These are phyloP conservation scores for Bambusicola thoracicus DNA, from an alignment of 2,113 vertebrate genomes.

Conservation along the genomic window DNA sequence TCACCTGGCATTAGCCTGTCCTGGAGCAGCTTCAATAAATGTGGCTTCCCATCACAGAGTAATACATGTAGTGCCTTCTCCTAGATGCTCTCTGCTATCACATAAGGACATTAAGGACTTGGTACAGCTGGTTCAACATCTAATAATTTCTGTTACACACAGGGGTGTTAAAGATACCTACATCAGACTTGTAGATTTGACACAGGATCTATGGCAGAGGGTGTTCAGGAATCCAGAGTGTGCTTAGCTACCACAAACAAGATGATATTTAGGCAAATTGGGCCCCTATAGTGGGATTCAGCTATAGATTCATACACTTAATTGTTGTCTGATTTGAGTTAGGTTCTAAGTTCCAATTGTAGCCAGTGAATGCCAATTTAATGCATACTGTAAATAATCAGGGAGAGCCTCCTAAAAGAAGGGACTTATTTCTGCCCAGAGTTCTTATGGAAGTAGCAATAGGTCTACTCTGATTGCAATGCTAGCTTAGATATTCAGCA, in stretches of 20 bases:
- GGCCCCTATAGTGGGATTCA: neutral
- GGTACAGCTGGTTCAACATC: neutral
- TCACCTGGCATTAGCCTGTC: neutral
- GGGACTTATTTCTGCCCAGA: neutral
- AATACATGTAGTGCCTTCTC: neutral
- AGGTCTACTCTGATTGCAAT: neutral
- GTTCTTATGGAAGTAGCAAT: neutral
- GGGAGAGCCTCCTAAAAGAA: neutral
- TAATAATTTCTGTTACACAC: neutral
- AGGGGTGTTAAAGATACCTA: neutral
- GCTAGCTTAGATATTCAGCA: rapidly evolving
- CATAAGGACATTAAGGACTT: neutral
- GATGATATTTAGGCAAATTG: neutral
- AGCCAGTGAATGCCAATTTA: neutral
- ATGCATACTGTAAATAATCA: neutral
- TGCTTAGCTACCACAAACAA: neutral
- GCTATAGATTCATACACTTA: neutral
- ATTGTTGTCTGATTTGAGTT: neutral
- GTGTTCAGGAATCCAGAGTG: neutral
- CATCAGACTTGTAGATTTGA: neutral
- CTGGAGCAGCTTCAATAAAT: neutral
- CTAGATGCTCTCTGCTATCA: neutral
- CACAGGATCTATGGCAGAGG: rapidly evolving
- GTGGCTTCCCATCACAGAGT: rapidly evolving
- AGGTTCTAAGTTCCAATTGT: neutral